Evolutionary conservation across 2,888 invertebrate species (phyloP), one percentile per base, ranked within the genome.

Genomic region (Myopa testacea): DNA sequence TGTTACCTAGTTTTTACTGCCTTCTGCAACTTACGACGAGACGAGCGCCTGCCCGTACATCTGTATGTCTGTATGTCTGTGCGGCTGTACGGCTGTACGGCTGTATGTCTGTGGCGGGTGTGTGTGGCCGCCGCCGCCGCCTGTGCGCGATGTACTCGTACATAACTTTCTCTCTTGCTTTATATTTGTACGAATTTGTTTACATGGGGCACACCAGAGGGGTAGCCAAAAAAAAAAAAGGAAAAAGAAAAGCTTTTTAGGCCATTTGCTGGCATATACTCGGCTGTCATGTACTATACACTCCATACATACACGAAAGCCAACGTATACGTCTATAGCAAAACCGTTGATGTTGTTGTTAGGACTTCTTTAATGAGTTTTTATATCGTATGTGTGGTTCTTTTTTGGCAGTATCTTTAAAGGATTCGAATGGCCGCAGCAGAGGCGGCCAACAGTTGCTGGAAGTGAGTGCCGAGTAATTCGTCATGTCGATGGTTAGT

Each of bases 41-140:
- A 84, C 83, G 83, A 82, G 80, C 26, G 52, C n/a, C 14, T 67
- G 75, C 77, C 81, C 67, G 79, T 26, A n/a, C n/a, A n/a, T 26
- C 19, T 62, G 62, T 34, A 62, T 26, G 34, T 34, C 12, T 6
- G 7, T 5, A 45, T 45, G 63, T 79, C 81, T 75, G 79, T 84
- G 83, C 83, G 83, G 82, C 80, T 52, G 52, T 58, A n/a, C 50
- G 75, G 77, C 81, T 75, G 79, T 26, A 26, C n/a, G 62, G 34
- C 19, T 62, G 62, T 19, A 58, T 58, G 58, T 19, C 6, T 26
- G 16, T 12, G 83, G 84, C 82, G 84, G 82, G 74, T 38, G 67
- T 40, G 71, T 75, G 50, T n/a, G n/a, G n/a, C n/a, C n/a, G n/a
- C n/a, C 34, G 37, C 38, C 26, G 37, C 7, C 26, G 34, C 26